Evolutionary conservation across 2,888 invertebrate genomes (phyloP).

Genomic region (Crossocerus cetratus): DNA sequence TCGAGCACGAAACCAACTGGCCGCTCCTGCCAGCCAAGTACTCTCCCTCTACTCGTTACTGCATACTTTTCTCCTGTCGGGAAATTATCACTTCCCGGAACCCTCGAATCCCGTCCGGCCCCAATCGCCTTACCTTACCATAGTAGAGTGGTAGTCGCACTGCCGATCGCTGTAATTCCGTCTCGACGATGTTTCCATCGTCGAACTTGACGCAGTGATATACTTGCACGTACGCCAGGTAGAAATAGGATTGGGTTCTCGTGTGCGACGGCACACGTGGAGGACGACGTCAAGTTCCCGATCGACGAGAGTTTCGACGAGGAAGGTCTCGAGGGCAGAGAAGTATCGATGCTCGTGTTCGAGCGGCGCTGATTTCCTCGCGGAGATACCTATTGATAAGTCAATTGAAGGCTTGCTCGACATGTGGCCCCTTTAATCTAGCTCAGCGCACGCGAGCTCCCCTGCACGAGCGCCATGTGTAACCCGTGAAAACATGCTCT

Average conservation of each 20-base stretch:
- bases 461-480: slow-evolving; percentile 22
- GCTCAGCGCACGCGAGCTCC: not conserved
- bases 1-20: slow-evolving; percentile 33
- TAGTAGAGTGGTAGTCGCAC: too few species aligned
- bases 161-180: too few species aligned
- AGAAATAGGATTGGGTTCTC: too few species aligned
- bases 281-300: too few species aligned
- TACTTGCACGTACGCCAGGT: too few species aligned
- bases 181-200: too few species aligned
- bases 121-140: not conserved
- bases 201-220: too few species aligned
- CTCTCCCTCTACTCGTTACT: slow-evolving; percentile 25
- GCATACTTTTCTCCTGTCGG: slow-evolving; percentile 48
- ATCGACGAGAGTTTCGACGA: too few species aligned
- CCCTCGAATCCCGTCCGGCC: not conserved
- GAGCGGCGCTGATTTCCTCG: not conserved
- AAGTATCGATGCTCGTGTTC: too few species aligned
- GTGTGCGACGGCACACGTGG: too few species aligned
- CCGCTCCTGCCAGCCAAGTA: slow-evolving; percentile 9
- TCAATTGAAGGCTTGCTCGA: slow-evolving; percentile 41
- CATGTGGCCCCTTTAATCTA: slow-evolving; percentile 18
- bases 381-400: slow-evolving; percentile 32
- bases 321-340: too few species aligned
- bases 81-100: slow-evolving; percentile 48
- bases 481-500: slow-evolving; percentile 33